A percentile compares a stretch with the other conserved stretches of the same genome.
These are phyloP conservation scores for Octodonta nipae DNA, from an alignment of 2,888 invertebrate genomes.

Conservation along the genomic window DNA sequence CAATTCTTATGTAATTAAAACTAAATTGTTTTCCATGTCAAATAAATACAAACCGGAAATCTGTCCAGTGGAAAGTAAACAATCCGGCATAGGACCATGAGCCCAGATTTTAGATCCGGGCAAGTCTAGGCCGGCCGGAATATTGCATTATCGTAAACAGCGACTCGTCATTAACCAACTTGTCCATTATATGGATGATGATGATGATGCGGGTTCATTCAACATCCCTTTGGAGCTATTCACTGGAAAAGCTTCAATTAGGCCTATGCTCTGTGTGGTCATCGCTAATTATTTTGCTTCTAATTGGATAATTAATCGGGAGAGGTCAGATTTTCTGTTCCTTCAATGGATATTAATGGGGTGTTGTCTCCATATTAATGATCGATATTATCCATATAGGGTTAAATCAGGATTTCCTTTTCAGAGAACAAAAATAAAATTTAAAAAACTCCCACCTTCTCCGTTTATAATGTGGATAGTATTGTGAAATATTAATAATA, in stretches of 20 bases:
- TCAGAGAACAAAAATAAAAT: no score
- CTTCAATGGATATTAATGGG: no score
- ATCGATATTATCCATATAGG: no score
- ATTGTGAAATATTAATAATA: no score
- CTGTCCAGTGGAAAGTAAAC: not conserved
- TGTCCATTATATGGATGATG: constrained; percentile 27
- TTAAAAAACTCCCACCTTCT: no score
- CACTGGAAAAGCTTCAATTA: constrained; percentile 22
- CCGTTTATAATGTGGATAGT: no score
- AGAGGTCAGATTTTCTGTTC: not conserved
- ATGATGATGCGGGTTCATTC: constrained; percentile 27
- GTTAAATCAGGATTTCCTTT: no score
- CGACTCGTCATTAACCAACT: constrained; percentile 29
- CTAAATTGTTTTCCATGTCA: no score
- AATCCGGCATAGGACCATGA: not conserved
- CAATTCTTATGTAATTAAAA: no score
- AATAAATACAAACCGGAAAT: no score
- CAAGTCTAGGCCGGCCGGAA: constrained; percentile 14
- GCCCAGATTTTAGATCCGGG: not conserved
- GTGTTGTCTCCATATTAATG: no score
- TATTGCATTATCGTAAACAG: constrained; percentile 29
- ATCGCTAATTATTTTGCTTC: not conserved
- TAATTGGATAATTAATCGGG: constrained; percentile 12
- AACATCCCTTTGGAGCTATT: constrained; percentile 22
- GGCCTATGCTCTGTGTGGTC: not conserved